Percentiles rank a stretch among this genome's conserved stretches.
These are phyloP conservation scores for Gnathonemus longibarbis DNA, from an alignment of 2,113 vertebrate species.

Conservation along the genomic window DNA sequence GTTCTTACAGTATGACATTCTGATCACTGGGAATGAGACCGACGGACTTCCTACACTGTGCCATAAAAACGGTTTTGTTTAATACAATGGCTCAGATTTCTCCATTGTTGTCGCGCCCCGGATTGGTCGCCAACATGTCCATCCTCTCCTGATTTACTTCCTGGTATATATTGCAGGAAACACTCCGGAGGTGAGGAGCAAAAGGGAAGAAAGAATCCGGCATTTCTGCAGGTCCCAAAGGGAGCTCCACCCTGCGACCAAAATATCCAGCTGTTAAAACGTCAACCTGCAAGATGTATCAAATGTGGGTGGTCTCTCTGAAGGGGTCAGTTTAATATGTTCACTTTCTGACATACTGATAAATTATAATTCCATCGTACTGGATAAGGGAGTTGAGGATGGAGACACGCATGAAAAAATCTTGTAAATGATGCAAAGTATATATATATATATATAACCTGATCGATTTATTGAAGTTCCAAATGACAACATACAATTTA, in stretches of 20 bases:
- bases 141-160: not conserved
- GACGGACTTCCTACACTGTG: not conserved
- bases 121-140: not conserved
- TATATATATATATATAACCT: not conserved
- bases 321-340: not conserved
- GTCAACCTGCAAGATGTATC: not conserved
- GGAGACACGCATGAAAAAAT: not conserved
- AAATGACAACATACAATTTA: not conserved
- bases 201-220: not conserved
- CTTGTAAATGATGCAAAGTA: not conserved
- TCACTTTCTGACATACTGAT: not conserved
- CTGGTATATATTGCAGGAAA: conserved; percentile 13
- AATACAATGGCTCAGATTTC: not conserved
- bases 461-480: not conserved
- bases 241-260: not conserved
- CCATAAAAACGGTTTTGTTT: not conserved
- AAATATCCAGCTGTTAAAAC: not conserved
- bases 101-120: not conserved
- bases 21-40: not conserved
- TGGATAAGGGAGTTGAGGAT: not conserved
- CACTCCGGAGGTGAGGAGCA: not conserved
- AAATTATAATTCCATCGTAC: not conserved
- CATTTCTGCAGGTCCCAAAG: not conserved
- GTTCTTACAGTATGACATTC: not conserved
- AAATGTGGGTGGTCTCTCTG: not conserved